phyloP scores from a whole-genome alignment of 2,113 vertebrate genomes.

The Merops nubicus region DNA sequence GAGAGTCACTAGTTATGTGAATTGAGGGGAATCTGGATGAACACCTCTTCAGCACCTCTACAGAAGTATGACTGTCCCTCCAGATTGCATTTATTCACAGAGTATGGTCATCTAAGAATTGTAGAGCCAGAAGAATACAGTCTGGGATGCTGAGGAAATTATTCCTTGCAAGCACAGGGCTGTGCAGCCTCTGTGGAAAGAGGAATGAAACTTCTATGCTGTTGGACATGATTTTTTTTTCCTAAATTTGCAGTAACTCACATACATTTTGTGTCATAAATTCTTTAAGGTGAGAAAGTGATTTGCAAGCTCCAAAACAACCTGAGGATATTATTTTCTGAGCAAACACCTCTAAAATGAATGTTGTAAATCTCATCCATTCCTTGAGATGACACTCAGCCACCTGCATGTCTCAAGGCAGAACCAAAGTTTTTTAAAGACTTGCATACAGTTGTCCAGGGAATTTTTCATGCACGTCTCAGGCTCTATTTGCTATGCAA shows the following conservation, averaged over 20 bases:
- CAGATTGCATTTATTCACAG: background rate
- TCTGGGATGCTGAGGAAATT: background rate
- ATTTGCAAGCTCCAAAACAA: background rate
- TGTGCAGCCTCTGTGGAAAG: background rate
- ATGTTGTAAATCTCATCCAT: background rate
- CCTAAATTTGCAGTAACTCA: background rate
- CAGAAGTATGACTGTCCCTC: background rate
- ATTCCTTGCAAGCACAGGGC: background rate
- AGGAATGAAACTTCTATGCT: background rate
- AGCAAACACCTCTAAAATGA: slow-evolving; percentile 2
- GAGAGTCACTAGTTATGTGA: background rate
- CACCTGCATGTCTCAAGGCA: background rate
- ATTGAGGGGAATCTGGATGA: background rate
- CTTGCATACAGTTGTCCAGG: background rate
- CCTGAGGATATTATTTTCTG: background rate
- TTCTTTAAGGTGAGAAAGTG: background rate
- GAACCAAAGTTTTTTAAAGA: background rate
- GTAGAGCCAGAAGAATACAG: background rate
- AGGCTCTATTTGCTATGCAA: slow-evolving; percentile 20
- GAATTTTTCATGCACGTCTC: background rate
- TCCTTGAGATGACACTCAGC: background rate
- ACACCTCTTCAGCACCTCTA: background rate
- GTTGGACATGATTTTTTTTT: background rate
- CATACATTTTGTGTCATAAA: background rate
- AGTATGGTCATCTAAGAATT: background rate